Base-by-base conservation (phyloP, 2,113 vertebrate species). In the Brachyistius frenatus region DNA sequence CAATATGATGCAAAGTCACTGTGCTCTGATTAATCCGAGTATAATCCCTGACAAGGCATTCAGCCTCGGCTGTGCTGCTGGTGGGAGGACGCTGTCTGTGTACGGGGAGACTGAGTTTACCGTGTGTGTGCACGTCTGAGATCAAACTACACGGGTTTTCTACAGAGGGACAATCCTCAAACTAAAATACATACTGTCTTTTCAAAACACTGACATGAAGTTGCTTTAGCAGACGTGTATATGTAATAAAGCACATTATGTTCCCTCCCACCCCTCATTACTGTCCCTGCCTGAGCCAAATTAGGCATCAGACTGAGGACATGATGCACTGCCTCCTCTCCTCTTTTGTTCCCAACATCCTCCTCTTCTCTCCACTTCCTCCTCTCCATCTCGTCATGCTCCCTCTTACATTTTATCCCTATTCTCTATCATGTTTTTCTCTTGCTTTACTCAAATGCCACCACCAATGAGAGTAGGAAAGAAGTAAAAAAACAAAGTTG, bases 31-130 rank as follows among this genome's bases (percentile, higher is more conserved):
- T 93, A 92, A 93, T 92, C 87, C 35, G 57, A 73, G 67, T 66
- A 73, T 93, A 93, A 93, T 93, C 92, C 88, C 72, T 41, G 80
- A 71, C 76, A 81, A 74, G 61, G 75, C 81, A 81, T 85, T 83
- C 80, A 50, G 87, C 23, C 73, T 82, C 14, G 2, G 60, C 61
- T 73, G 81, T 80, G 81, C 71, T 63, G 80, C 23, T 33, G 68
- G 73, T 57, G 33, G 15, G 49, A 76, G 76, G 62, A 71, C 4
- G 41, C 11, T 15, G 60, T 58, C 71, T 55, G 68, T 44, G 75
- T 50, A 57, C 3, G 16, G 39, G 71, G 69, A 1, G 2, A 8
- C 7, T 16, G 71, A 15, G 57, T 49, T 68, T 44, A 50, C 39
- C 9, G 41, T 31, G 44, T 49, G 58, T 2, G 72, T 66, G 64